Conservation (phyloP, 2,888 invertebrate genomes). For the Drosophila glabriapex region DNA sequence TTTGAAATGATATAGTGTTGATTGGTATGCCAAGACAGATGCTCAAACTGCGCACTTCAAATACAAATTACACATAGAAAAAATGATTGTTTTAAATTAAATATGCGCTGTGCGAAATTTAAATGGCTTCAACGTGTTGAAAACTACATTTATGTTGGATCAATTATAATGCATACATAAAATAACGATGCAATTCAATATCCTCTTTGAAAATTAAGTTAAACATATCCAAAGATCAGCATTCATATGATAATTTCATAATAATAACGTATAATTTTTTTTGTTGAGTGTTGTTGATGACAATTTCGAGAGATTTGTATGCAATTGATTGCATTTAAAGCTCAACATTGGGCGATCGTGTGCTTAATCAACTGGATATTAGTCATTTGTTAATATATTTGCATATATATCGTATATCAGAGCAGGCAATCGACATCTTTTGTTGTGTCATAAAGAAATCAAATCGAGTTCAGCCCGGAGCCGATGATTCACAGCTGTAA, state of each 20-base stretch:
- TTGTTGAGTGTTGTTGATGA: not conserved
- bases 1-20: not conserved
- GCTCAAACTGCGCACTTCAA: not conserved
- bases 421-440: constrained; percentile 29
- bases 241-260: not conserved
- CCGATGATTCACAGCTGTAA: constrained; percentile 31
- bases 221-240: not conserved
- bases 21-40: not conserved
- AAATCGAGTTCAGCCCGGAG: constrained; percentile 1
- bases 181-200: not conserved
- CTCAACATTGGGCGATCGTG: not conserved
- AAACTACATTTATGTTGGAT: not conserved
- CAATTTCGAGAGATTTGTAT: not conserved
- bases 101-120: not conserved
- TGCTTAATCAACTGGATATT: constrained; percentile 3
- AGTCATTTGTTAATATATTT: constrained; percentile 26
- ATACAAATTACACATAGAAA: not conserved
- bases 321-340: not conserved
- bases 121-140: not conserved
- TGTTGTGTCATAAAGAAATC: constrained; percentile 16
- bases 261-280: not conserved
- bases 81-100: not conserved
- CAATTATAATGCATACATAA: not conserved
- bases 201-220: not conserved
- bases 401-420: constrained; percentile 4